These are phyloP conservation scores for Lordiphosa fenestrarum DNA, from an alignment of 2,888 invertebrate species.

Conservation along the genomic window DNA sequence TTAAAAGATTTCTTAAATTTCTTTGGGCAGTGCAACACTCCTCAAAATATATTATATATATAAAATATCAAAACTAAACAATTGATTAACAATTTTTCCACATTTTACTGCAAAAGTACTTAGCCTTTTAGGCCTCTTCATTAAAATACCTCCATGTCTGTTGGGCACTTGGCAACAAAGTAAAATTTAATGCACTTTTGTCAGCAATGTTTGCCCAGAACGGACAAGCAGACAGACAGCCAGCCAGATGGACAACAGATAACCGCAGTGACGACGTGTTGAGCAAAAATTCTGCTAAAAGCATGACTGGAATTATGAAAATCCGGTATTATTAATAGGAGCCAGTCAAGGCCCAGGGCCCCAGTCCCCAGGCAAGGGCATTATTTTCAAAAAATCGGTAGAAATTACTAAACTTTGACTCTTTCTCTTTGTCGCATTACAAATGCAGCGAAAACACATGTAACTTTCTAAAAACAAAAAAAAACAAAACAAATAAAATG, in stretches of 20 bases:
- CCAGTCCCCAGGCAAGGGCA: constrained; percentile 10
- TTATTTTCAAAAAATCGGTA: constrained; percentile 25
- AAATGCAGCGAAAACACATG: constrained; percentile 60
- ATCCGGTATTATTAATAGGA: constrained; percentile 57
- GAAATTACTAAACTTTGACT: constrained; percentile 44
- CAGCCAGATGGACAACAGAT: constrained; percentile 34
- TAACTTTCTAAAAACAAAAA: constrained; percentile 53
- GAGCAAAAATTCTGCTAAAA: constrained; percentile 46
- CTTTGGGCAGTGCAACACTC: too few relatives aligned
- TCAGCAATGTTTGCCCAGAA: constrained; percentile 31
- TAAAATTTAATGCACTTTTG: constrained; percentile 39
- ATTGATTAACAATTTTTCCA: not conserved
- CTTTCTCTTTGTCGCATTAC: constrained; percentile 34
- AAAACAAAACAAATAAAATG: too few relatives aligned
- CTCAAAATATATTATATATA: too few relatives aligned
- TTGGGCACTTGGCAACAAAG: constrained; percentile 57
- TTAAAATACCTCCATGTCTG: constrained; percentile 56
- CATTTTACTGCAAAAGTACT: not conserved
- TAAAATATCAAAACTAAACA: too few relatives aligned
- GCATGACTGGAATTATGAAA: constrained; percentile 66
- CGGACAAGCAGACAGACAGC: constrained; percentile 5
- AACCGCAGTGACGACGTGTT: constrained; percentile 54
- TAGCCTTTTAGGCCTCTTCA: constrained; percentile 26
- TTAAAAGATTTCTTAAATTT: too few relatives aligned
- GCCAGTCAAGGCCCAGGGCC: not conserved